These are phyloP conservation scores for Cryptotis parvus DNA, from an alignment of 2,113 vertebrate genomes.

Conservation along the genomic window DNA sequence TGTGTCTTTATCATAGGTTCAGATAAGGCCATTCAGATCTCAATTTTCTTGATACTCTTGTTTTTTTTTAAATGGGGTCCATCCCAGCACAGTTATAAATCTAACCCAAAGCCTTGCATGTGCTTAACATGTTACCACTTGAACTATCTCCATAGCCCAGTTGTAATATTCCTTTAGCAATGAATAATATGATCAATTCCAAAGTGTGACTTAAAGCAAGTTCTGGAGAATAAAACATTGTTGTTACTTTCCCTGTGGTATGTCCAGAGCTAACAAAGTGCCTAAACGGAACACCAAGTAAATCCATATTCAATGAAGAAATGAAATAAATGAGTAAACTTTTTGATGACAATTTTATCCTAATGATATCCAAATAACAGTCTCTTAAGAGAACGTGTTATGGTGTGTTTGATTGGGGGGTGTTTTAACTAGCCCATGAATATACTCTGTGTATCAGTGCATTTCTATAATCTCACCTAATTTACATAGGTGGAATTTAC, in stretches of 20 bases:
- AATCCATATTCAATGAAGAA: not conserved
- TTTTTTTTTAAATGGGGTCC: too few relatives aligned
- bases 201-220: not conserved
- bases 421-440: not conserved
- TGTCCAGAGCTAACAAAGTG: not conserved
- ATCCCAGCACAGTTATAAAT: too few relatives aligned
- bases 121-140: too few relatives aligned
- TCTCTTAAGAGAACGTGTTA: not conserved
- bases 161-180: not conserved
- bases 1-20: not conserved
- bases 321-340: not conserved
- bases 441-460: not conserved
- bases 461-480: slow-evolving; percentile 10
- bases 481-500: slow-evolving; percentile 12
- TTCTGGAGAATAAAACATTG: not conserved
- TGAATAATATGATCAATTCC: not conserved
- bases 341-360: not conserved
- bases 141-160: too few relatives aligned
- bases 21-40: not conserved
- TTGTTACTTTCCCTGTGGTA: not conserved
- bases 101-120: too few relatives aligned
- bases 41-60: not conserved
- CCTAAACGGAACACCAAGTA: not conserved
- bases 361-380: not conserved
- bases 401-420: not conserved